These are phyloP conservation scores for Meloidogyne floridensis DNA, from an alignment of 1,140 invertebrate genomes.

Conservation along the genomic window DNA sequence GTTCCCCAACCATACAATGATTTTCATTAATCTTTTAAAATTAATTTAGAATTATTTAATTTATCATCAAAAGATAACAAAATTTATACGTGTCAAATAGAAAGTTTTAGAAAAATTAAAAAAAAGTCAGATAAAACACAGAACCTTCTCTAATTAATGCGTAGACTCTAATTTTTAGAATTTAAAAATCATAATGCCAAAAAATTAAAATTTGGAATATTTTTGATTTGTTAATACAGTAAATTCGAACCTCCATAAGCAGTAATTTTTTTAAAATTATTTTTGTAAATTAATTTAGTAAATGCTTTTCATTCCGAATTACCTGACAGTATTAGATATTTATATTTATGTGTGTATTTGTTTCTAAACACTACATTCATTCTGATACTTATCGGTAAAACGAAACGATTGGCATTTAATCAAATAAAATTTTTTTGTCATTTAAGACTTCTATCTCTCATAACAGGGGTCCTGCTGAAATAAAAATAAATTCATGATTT, in stretches of 20 bases:
- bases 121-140: no score
- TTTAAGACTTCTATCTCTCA: neutral
- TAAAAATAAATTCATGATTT: neutral
- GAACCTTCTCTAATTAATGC: no score
- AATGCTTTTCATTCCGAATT: slow-evolving; percentile 15
- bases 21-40: neutral
- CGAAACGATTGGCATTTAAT: neutral
- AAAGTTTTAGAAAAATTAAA: no score
- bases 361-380: neutral
- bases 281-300: neutral
- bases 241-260: no score
- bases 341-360: neutral
- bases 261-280: no score
- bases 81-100: no score
- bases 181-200: neutral
- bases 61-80: no score
- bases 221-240: no score
- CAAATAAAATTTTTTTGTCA: neutral
- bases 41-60: neutral
- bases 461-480: neutral
- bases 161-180: neutral
- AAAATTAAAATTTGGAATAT: neutral
- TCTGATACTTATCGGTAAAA: slow-evolving; percentile 32
- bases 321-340: slow-evolving; percentile 35
- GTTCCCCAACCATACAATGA: slow-evolving; percentile 4